Base-by-base conservation (phyloP, 2,113 vertebrate species). In the Macrotus californicus region DNA sequence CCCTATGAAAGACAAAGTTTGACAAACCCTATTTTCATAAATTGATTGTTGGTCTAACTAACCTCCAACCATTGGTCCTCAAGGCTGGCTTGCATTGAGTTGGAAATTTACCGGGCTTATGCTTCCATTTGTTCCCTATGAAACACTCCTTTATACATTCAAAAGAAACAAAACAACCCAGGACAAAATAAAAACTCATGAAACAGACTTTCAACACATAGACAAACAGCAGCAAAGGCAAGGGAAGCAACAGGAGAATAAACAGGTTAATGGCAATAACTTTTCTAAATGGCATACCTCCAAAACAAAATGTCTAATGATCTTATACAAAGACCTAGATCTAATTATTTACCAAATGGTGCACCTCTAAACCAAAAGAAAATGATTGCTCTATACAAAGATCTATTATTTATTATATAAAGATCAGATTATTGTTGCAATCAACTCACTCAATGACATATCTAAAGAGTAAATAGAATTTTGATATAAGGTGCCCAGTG, bases 241-340 rank as follows among this genome's bases (percentile, higher is more conserved):
- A 94, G 26, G 72, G 12, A 43, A 66, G 16, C 50, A 61, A 64
- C 48, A 54, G 64, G 0, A 89, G 34, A 87, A 50, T 34, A 94
- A 73, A 13, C 4, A 81, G 14, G 18, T 76, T 84, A 95, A 84
- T 14, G 41, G 21, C 48, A 70, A 61, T 85, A 43, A 80, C 46
- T 26, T 64, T 83, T 59, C 61, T 87, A 86, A 80, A 90, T 50
- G 46, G 18, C 59, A 72, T 31, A 22, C 72, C 64, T 96, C 43
- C 43, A 69, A 94, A 93, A 70, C 56, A 82, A 95, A 95, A 91
- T 39, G 16, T 61, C 87, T 85, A 19, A 69, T 48, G 52, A 52
- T 31, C 43, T 82, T 91, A 39, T 7, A 89, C 36, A 79, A 94
- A 96, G 52, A 67, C 41, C 3, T 61, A 29, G 3, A 8, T 88